Evolutionary conservation across 2,113 vertebrate genomes (phyloP), one percentile per base, ranked within the genome.

Genomic region (Hippocampus comes): DNA sequence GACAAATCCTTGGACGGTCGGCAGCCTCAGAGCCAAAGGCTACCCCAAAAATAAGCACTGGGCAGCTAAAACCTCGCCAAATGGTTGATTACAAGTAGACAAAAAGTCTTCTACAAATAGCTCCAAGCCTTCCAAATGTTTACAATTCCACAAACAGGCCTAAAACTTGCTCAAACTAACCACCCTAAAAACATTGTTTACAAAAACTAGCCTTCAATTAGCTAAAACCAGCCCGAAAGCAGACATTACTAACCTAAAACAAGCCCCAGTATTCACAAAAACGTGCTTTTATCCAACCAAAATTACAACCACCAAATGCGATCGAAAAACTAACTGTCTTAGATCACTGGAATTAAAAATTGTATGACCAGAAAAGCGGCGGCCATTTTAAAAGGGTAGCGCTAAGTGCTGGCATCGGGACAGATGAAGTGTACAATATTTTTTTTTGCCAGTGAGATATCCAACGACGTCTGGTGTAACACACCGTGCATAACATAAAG

Each of bases 301-400:
- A 23, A 42, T 65, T 65, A 46, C 21, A 46, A 43, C 42, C 14
- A 25, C 41, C 11, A 5, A 64, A 43, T 5, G n/a, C 63, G 5
- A 42, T 41, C 34, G 10, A 12, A 64, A 38, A 41, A 42, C 38
- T 43, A 43, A 20, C 38, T 42, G 21, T n/a, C 73, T 82, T 82
- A 84, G 78, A 79, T 76, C 72, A 72, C 55, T 82, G 71, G 79
- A 75, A 80, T 84, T 84, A 78, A 75, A 38, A 75, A 70, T 87
- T 82, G 80, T 70, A 83, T 84, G 83, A 86, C 71, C 48, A 60
- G 76, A 86, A 90, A 91, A 80, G 83, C 82, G 63, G 75, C 63
- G 74, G 14, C 18, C 72, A 42, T 18, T 63, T 73, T 64, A 60
- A 59, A 80, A n/a, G 68, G 63, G 67, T 75, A 71, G 79, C 55